A percentile compares a stretch with the other conserved stretches of the same genome.
phyloP scores from a whole-genome alignment of 1,140 invertebrate species.

The Dreissena polymorpha region DNA sequence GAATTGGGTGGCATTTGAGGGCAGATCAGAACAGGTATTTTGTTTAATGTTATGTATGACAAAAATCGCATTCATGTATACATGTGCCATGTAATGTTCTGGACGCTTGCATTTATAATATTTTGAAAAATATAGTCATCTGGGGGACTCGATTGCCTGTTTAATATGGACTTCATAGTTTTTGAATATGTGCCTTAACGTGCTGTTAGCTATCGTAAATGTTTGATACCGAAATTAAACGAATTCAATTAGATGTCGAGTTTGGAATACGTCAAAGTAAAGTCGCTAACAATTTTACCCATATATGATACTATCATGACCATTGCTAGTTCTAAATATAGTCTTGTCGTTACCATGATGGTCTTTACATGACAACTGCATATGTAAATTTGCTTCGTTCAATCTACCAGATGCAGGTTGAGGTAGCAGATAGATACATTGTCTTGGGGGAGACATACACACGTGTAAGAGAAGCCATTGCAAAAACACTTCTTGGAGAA shows the following conservation, averaged over 20 bases:
- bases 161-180: background rate
- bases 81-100: background rate
- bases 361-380: too few relatives aligned
- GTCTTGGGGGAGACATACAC: slow-evolving; percentile 57
- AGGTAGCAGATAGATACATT: slow-evolving; percentile 60
- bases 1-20: slow-evolving; percentile 54
- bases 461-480: slow-evolving; percentile 55
- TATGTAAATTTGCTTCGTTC: too few relatives aligned
- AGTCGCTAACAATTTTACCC: background rate
- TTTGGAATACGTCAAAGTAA: background rate
- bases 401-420: slow-evolving; percentile 21
- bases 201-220: too few relatives aligned
- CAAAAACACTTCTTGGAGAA: slow-evolving; percentile 53
- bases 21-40: slow-evolving; percentile 41
- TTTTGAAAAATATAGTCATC: background rate
- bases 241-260: background rate
- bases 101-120: background rate
- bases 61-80: background rate
- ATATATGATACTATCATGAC: background rate
- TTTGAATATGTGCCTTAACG: background rate
- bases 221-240: background rate
- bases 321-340: background rate
- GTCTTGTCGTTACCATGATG: background rate
- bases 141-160: background rate
- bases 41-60: background rate